Conservation (phyloP, 2,888 invertebrate genomes). For the Halocaridina rubra region DNA sequence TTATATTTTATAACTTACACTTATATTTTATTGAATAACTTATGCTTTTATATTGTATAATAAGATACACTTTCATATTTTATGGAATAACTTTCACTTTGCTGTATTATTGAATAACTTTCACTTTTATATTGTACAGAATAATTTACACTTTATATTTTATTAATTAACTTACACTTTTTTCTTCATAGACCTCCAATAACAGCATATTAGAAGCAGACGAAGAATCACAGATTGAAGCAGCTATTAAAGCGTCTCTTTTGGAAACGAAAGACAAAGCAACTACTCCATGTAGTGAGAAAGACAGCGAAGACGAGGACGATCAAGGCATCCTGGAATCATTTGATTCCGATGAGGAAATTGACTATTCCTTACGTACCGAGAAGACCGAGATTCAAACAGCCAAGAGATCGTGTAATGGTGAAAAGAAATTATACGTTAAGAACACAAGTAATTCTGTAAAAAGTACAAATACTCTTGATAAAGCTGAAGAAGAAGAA, state of each 20-base stretch:
- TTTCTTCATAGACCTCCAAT: slow-evolving; percentile 43
- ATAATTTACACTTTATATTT: background rate
- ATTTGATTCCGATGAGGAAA: slow-evolving; percentile 68
- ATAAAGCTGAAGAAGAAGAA: slow-evolving; percentile 17
- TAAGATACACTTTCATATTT: too few species aligned
- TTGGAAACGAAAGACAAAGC: slow-evolving; percentile 69
- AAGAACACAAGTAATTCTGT: background rate
- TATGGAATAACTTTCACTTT: too few species aligned
- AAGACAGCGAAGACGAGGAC: slow-evolving; percentile 64
- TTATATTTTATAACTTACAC: too few species aligned
- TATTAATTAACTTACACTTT: background rate
- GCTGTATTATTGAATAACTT: too few species aligned
- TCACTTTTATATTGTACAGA: background rate
- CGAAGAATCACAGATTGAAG: slow-evolving; percentile 70
- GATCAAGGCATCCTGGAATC: slow-evolving; percentile 68
- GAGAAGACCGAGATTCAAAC: slow-evolving; percentile 37
- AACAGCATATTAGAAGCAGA: slow-evolving; percentile 69
- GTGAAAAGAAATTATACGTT: slow-evolving; percentile 17
- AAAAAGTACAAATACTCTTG: background rate
- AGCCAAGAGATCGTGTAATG: slow-evolving; percentile 57
- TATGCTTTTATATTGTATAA: too few species aligned
- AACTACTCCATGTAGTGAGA: slow-evolving; percentile 68
- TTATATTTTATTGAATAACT: too few species aligned
- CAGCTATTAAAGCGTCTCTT: slow-evolving; percentile 70
- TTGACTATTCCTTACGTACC: slow-evolving; percentile 36